Base-by-base conservation (phyloP, 2,888 invertebrate species). In the Drosophila cognata region DNA sequence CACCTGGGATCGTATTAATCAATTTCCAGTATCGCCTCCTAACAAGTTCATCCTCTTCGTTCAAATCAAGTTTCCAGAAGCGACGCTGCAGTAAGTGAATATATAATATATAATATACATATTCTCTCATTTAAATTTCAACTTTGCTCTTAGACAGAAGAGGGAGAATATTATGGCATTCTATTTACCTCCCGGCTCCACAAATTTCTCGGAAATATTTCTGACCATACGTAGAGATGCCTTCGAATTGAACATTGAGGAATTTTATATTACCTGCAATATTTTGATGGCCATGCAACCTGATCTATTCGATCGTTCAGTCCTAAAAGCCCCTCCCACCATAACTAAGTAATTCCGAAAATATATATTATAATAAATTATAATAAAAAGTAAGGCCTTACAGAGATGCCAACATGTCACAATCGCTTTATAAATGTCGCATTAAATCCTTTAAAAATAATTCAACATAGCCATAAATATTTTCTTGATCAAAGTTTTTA, bases 191-290 rank as follows among this genome's bases (percentile, higher is more conserved):
- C 4, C 51, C 13, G 18, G 50, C 1, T 21, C 66, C 6, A 71
- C 75, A 3, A 56, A 31, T 21, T 75, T 89, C 46, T 72, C 89
- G 2, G 64, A 73, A 11, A 75, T 89, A 21, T 85, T 89, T 51
- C 4, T 63, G 1, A 63, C 51, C 0, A 36, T 89, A 7, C 73
- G 80, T 16, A 75, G 74, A 18, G 85, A 89, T 57, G 67, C 79
- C 1, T 90, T 81, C 4, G 79, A 77, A 41, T 58, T 90, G 58
- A 87, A 89, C 50, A 67, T 89, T 50, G 90, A 89, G 21, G 83
- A 84, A 16, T 89, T 87, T 41, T 73, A 66, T 36, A 76, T 89
- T 6, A 77, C 87, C 2, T 74, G 81, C 11, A 83, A 83, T 33
- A 52, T 79, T 11, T 33, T 83, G 1, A 51, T 71, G 2, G 53